Evolutionary conservation across 2,888 invertebrate genomes (phyloP).

Genomic region (Andrena fulva): DNA sequence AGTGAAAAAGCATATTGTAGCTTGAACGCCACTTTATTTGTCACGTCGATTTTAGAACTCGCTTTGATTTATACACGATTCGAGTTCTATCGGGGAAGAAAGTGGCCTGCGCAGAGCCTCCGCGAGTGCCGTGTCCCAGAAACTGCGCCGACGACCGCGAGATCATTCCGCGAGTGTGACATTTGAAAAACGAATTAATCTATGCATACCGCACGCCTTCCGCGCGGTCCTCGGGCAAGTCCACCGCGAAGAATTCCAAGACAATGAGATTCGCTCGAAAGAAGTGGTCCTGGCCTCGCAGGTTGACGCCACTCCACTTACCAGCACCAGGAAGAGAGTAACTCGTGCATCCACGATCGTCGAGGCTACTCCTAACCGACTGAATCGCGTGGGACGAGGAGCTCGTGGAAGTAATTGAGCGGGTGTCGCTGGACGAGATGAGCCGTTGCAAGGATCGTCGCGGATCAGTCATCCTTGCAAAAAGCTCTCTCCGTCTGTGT

Average conservation of each 20-base stretch:
- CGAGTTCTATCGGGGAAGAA: no score
- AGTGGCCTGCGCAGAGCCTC: no score
- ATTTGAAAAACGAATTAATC: no score
- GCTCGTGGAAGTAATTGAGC: constrained; percentile 66
- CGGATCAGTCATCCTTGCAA: constrained; percentile 61
- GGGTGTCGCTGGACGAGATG: constrained; percentile 64
- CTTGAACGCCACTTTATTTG: no score
- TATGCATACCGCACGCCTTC: no score
- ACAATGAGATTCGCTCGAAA: neutral
- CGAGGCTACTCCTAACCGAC: constrained; percentile 29
- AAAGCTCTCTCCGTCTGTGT: constrained; percentile 38
- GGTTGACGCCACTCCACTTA: constrained; percentile 8
- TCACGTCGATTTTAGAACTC: no score
- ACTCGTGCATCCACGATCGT: constrained; percentile 31
- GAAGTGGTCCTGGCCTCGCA: neutral
- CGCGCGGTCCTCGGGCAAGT: neutral
- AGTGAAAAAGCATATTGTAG: no score
- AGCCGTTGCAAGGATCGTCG: constrained; percentile 66
- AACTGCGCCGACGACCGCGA: no score
- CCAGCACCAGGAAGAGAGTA: constrained; percentile 33
- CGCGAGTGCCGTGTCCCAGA: no score
- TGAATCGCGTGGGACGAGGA: constrained; percentile 66
- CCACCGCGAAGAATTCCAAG: neutral
- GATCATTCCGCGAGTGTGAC: no score
- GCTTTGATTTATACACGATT: no score